Conservation (phyloP, 2,888 invertebrate species). For the Parnassius mnemosyne region DNA sequence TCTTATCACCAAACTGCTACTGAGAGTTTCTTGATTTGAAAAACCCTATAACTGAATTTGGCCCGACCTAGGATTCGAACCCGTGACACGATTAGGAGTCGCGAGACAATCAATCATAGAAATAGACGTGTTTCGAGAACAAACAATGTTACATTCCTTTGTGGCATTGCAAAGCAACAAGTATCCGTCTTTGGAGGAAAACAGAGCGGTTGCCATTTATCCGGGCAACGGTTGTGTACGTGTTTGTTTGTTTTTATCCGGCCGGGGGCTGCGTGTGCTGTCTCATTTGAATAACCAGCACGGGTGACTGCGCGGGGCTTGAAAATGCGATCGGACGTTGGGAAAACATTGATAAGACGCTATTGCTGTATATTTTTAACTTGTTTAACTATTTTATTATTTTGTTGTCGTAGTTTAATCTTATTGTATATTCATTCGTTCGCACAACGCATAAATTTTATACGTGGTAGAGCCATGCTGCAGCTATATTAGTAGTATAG, state of each 20-base stretch:
- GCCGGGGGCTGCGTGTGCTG: constrained; percentile 29
- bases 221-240: constrained; percentile 29
- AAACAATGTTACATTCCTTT: neutral
- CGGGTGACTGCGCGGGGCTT: constrained; percentile 31
- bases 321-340: constrained; percentile 25
- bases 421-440: no score
- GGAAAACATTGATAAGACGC: constrained; percentile 30
- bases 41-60: no score
- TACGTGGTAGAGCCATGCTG: no score
- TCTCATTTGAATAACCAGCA: constrained; percentile 41
- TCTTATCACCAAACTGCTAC: no score
- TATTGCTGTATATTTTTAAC: neutral
- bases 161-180: constrained; percentile 31
- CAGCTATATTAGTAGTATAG: no score
- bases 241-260: constrained; percentile 31
- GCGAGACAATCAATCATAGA: neutral
- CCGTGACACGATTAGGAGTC: no score
- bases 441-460: no score
- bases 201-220: constrained; percentile 20
- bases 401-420: no score
- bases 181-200: constrained; percentile 26
- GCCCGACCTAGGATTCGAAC: no score
- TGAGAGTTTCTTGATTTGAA: no score
- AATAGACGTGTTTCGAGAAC: neutral
- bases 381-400: no score